phyloP scores from a whole-genome alignment of 2,113 vertebrate species.

The Rissa tridactyla region DNA sequence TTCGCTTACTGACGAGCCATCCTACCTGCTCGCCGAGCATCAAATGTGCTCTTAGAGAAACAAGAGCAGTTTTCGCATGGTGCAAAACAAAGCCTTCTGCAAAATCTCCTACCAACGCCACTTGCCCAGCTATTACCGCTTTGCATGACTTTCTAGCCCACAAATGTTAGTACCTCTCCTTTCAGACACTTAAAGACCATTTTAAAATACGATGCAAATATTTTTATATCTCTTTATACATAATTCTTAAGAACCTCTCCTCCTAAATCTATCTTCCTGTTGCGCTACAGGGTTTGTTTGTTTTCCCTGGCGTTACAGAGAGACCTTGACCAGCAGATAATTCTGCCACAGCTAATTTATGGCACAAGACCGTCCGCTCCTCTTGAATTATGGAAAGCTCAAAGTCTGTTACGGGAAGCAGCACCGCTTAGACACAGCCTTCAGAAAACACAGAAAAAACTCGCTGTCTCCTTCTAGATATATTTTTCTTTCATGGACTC shows the following conservation, averaged over 20 bases:
- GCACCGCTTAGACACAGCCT: not conserved
- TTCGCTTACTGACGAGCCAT: not conserved
- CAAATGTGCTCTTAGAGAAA: not conserved
- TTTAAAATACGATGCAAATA: not conserved
- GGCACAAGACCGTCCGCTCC: not conserved
- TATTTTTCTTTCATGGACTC: not conserved
- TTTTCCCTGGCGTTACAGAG: not conserved
- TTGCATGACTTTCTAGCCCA: not conserved
- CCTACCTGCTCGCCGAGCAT: not conserved
- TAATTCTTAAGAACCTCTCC: not conserved
- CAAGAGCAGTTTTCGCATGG: not conserved
- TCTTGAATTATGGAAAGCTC: not conserved
- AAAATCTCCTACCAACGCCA: not conserved
- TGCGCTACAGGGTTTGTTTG: not conserved
- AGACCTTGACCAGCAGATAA: conserved; percentile 34
- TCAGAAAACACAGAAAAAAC: not conserved
- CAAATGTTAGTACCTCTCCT: not conserved
- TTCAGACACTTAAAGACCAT: not conserved
- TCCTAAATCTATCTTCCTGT: not conserved
- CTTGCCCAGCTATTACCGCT: not conserved
- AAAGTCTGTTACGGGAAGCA: conserved; percentile 2
- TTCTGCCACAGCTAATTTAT: not conserved
- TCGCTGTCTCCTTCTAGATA: not conserved
- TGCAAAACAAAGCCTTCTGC: not conserved
- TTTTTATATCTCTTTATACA: not conserved